Conservation (phyloP, 1,140 invertebrate species). For the Drosophila seguyi region DNA sequence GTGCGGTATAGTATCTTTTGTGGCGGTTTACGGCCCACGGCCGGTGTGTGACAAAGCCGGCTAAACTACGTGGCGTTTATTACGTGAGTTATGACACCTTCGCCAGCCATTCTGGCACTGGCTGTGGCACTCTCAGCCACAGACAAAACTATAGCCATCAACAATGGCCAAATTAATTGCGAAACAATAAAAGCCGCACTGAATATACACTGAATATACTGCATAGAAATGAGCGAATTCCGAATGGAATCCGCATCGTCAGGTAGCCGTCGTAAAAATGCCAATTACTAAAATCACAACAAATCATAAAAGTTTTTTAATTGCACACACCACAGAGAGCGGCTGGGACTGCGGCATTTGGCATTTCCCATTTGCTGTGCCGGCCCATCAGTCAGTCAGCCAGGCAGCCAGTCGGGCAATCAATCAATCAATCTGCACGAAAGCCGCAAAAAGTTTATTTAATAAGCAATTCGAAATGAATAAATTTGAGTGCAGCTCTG, state of each 20-base stretch:
- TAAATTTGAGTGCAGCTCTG: constrained; percentile 35
- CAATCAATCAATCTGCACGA: constrained; percentile 45
- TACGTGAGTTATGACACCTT: constrained; percentile 75
- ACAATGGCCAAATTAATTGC: constrained; percentile 74
- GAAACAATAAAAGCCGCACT: constrained; percentile 69
- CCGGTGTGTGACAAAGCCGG: constrained; percentile 64
- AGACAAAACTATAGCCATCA: constrained; percentile 60
- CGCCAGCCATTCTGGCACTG: constrained; percentile 33
- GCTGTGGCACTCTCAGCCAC: constrained; percentile 3
- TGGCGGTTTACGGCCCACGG: constrained; percentile 63
- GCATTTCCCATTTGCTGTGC: constrained; percentile 37
- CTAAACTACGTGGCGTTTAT: constrained; percentile 69
- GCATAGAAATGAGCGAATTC: constrained; percentile 61
- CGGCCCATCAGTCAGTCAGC: constrained; percentile 54
- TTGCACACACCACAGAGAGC: constrained; percentile 42
- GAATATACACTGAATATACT: constrained; percentile 67
- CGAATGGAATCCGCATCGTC: constrained; percentile 54
- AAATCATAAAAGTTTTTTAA: constrained; percentile 82
- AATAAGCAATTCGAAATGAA: constrained; percentile 24
- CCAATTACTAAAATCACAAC: constrained; percentile 79
- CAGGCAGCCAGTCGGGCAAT: constrained; percentile 1
- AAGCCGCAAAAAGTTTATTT: constrained; percentile 43
- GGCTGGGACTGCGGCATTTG: constrained; percentile 31
- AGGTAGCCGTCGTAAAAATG: constrained; percentile 74
- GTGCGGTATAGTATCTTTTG: constrained; percentile 31